Evolutionary conservation across 2,888 invertebrate species (phyloP).

Genomic region (Pyrocoelia pectoralis): DNA sequence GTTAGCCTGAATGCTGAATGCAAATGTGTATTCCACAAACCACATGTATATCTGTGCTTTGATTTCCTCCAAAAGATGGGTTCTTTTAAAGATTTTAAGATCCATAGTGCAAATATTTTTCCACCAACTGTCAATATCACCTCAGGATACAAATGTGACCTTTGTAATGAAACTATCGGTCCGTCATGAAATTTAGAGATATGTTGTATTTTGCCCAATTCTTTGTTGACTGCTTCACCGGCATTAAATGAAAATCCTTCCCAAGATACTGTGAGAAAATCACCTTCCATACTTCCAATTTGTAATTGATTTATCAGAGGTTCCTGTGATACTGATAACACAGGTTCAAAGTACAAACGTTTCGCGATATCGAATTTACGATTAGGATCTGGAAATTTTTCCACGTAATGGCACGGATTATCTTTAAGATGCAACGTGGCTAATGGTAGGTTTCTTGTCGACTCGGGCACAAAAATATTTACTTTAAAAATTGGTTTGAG

Average conservation of each 20-base stretch:
- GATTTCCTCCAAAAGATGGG: constrained; percentile 75
- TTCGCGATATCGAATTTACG: constrained; percentile 32
- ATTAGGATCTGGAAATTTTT: constrained; percentile 39
- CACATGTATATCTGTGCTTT: constrained; percentile 65
- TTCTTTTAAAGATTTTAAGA: constrained; percentile 65
- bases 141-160: constrained; percentile 70
- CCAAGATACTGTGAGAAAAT: constrained; percentile 62
- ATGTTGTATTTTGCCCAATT: constrained; percentile 60
- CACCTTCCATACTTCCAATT: constrained; percentile 51
- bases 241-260: constrained; percentile 71
- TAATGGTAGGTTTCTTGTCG: constrained; percentile 49
- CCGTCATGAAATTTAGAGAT: constrained; percentile 74
- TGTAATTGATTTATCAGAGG: constrained; percentile 40
- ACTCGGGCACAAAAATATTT: constrained; percentile 51
- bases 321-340: constrained; percentile 21
- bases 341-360: constrained; percentile 34
- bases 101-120: constrained; percentile 55
- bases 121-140: constrained; percentile 67
- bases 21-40: constrained; percentile 79
- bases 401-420: constrained; percentile 55
- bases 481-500: constrained; percentile 71
- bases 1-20: constrained; percentile 70
- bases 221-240: constrained; percentile 68
- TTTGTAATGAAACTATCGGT: constrained; percentile 66
- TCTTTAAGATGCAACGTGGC: constrained; percentile 56